A percentile compares a stretch with the other conserved stretches of the same genome.
Conservation (phyloP, 2,113 vertebrate species). For the Urocolius indicus region DNA sequence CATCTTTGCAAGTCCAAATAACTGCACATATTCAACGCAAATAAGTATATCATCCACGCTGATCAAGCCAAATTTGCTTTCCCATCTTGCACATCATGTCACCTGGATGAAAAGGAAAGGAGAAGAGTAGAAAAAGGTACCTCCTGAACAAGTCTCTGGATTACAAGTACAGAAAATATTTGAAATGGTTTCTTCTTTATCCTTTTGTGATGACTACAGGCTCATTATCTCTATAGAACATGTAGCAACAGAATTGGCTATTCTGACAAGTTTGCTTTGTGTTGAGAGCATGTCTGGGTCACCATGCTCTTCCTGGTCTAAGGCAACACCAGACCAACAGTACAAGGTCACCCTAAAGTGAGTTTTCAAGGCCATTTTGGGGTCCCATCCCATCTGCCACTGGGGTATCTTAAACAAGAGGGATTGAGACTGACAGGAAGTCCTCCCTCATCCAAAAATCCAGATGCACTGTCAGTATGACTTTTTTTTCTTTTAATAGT, state of each 20-base stretch:
- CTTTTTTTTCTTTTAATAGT: background rate
- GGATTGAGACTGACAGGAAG: background rate
- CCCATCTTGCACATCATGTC: fast-evolving
- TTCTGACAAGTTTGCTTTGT: background rate
- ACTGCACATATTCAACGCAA: background rate
- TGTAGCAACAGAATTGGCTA: background rate
- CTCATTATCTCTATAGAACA: background rate
- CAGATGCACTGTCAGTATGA: fast-evolving
- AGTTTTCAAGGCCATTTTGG: background rate
- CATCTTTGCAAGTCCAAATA: background rate
- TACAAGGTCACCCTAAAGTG: background rate
- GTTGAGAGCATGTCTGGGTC: background rate
- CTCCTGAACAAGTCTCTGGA: background rate
- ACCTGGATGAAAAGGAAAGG: background rate
- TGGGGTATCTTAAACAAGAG: background rate
- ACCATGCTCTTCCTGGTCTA: background rate
- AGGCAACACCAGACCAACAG: background rate
- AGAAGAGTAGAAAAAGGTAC: background rate
- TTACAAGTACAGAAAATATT: background rate
- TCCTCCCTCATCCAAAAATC: background rate
- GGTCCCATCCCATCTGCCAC: background rate
- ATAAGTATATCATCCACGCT: background rate
- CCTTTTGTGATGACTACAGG: fast-evolving
- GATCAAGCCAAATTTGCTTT: background rate
- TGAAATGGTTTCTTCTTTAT: background rate